Base-by-base conservation (phyloP, 2,888 invertebrate species). In the Acleris sparsana region DNA sequence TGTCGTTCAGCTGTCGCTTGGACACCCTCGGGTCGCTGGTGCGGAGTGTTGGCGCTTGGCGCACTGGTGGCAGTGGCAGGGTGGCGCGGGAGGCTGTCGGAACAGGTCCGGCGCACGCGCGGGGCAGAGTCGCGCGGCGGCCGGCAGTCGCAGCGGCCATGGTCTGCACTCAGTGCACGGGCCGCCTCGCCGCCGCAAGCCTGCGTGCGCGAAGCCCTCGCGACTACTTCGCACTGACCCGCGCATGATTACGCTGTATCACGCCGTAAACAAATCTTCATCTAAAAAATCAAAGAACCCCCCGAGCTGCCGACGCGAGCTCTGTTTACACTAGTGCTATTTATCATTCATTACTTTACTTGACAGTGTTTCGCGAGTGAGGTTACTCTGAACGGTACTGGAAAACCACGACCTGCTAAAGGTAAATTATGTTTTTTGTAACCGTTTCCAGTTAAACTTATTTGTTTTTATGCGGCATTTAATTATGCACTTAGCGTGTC, bases 51-150 rank as follows among this genome's bases (percentile, higher is more conserved):
- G 61, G 65, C 48, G 25, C 6, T 25, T 0, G 25, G 46, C 33
- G 20, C 48, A 73, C 70, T 72, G 74, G 75, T 71, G 72, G 72
- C 75, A 72, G 63, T 61, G 64, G 69, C 62, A 68, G 60, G 65
- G 70, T 65, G 72, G 75, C 73, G 82, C 83, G 84, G 85, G 85
- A 83, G 86, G 85, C 84, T 85, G 83, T 71, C 69, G 82, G 87
- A 88, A 88, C 89, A 82, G 90, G 90, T 88, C 88, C 83, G 84
- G 82, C 88, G 89, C 89, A 88, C 83, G 89, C 86, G 86, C 86
- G 86, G 86, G 85, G 85, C 85, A 83, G 82, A 83, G 84, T 79
- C 77, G 63, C 80, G 82, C 84, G 82, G 79, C 78, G 77, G 72
- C 75, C 78, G 76, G 76, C 82, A 71, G 69, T 69, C 75, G 72